These are phyloP conservation scores for Megalonaias nervosa DNA, from an alignment of 1,140 invertebrate species.

Conservation along the genomic window DNA sequence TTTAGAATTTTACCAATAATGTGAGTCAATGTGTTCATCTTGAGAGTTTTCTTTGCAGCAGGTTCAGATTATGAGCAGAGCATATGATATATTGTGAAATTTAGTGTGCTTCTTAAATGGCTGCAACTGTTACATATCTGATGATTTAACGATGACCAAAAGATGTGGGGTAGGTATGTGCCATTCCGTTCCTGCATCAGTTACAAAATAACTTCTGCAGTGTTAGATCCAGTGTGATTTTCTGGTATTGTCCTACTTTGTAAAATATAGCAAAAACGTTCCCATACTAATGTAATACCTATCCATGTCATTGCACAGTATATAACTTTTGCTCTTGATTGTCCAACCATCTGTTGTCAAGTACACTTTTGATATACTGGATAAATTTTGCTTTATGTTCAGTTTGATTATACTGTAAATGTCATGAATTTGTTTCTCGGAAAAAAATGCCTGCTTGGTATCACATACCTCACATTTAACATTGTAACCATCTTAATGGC, in stretches of 20 bases:
- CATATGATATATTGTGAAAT: constrained; percentile 13
- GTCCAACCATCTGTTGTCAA: constrained; percentile 30
- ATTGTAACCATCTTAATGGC: too few species aligned
- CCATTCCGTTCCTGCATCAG: constrained; percentile 23
- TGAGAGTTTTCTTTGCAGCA: constrained; percentile 24
- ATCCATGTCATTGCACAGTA: constrained; percentile 16
- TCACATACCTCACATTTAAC: too few species aligned
- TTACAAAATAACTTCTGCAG: constrained; percentile 11
- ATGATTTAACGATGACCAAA: constrained; percentile 28
- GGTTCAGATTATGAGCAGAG: constrained; percentile 32
- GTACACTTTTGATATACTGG: too few species aligned
- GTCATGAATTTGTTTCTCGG: too few species aligned
- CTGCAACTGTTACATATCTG: constrained; percentile 26
- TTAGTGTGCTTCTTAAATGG: neutral
- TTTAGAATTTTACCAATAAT: constrained; percentile 18
- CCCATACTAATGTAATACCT: constrained; percentile 9
- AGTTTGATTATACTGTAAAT: too few species aligned
- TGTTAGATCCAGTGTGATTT: constrained; percentile 15
- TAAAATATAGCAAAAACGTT: neutral
- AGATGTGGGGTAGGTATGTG: constrained; percentile 10
- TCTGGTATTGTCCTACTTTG: constrained; percentile 15
- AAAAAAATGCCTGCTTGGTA: too few species aligned
- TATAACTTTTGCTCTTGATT: constrained; percentile 3
- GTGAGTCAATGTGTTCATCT: constrained; percentile 10
- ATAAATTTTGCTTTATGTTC: too few species aligned